A percentile compares a stretch with the other conserved stretches of the same genome.
Evolutionary conservation across 2,113 vertebrate genomes (phyloP).

Genomic region (Mellivora capensis): DNA sequence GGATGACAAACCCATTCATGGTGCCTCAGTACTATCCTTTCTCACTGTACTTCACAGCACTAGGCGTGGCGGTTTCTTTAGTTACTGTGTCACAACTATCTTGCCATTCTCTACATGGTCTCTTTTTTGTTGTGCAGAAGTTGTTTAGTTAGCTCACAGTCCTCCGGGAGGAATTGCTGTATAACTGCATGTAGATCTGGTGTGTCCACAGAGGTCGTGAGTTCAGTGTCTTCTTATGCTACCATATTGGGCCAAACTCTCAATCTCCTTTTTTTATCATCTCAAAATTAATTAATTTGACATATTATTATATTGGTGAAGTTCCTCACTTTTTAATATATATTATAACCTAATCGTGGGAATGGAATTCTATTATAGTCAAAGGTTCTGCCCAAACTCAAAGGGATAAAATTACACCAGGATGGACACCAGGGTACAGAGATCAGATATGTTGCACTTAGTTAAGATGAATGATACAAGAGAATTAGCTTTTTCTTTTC

Average conservation of each 20-base stretch:
- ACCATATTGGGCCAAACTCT: neutral
- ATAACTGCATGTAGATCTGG: neutral
- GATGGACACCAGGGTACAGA: neutral
- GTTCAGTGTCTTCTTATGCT: neutral
- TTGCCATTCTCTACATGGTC: neutral
- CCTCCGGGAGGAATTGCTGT: neutral
- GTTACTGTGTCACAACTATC: neutral
- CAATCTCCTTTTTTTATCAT: neutral
- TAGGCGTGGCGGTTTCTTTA: neutral
- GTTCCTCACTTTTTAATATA: neutral
- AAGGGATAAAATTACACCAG: neutral
- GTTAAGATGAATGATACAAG: neutral
- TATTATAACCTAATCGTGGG: neutral
- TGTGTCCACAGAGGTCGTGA: neutral
- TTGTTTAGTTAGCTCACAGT: neutral
- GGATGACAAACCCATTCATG: neutral
- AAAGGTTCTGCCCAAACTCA: neutral
- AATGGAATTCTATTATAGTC: neutral
- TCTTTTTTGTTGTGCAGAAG: neutral
- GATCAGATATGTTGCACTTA: neutral
- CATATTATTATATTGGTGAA: neutral
- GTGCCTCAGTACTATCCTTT: neutral
- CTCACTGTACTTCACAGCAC: neutral
- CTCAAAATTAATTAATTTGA: neutral
- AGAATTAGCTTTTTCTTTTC: neutral